Evolutionary conservation across 1,140 invertebrate genomes (phyloP).

Genomic region (Brachystomella parvula): DNA sequence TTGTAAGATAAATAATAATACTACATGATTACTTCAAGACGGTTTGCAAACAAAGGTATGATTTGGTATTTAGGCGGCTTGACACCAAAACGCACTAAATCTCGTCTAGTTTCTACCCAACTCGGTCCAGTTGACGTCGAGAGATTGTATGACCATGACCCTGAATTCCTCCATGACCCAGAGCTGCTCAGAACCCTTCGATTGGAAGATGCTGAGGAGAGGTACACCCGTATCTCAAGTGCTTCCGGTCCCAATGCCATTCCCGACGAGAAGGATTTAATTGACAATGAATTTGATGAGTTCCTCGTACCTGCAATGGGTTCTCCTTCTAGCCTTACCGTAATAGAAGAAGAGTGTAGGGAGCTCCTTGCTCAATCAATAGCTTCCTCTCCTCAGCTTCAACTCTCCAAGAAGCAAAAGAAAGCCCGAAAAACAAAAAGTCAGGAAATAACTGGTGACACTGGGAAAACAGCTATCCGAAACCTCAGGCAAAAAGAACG

Average conservation of each 20-base stretch:
- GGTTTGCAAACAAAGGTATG: neutral
- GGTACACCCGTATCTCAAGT: neutral
- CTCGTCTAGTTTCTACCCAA: neutral
- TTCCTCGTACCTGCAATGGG: neutral
- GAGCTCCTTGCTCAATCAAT: neutral
- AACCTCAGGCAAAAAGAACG: conserved; percentile 43
- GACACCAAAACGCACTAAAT: neutral
- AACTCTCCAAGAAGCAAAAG: neutral
- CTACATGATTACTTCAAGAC: too few relatives aligned
- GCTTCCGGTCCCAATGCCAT: neutral
- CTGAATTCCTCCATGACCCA: neutral
- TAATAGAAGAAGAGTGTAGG: neutral
- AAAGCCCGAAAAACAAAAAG: neutral
- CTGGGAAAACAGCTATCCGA: conserved; percentile 15
- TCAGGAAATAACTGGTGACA: neutral
- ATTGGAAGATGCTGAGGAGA: neutral
- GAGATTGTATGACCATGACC: neutral
- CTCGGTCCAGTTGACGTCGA: neutral
- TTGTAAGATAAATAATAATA: too few relatives aligned
- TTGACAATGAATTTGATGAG: neutral
- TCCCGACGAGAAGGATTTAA: conserved; percentile 26
- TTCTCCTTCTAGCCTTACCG: neutral
- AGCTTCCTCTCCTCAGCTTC: neutral
- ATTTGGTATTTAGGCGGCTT: neutral
- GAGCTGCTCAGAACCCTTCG: neutral